A percentile compares a stretch with the other conserved stretches of the same genome.
These are phyloP conservation scores for Agriotes lineatus DNA, from an alignment of 2,888 invertebrate species.

Conservation along the genomic window DNA sequence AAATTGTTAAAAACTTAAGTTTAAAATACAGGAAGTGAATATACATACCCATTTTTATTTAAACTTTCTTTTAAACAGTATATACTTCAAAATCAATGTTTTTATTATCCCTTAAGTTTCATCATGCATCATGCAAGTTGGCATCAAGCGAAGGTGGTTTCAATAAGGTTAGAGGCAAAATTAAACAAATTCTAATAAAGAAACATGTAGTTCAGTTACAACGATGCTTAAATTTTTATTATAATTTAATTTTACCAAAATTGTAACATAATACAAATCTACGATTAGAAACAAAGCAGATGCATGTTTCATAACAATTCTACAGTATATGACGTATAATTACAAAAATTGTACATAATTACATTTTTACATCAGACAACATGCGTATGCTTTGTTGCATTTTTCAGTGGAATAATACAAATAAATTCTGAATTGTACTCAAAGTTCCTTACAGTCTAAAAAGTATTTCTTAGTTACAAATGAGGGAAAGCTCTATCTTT, in stretches of 20 bases:
- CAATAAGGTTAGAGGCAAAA: too few species aligned
- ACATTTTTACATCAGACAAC: slow-evolving; percentile 5
- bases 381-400: slow-evolving; percentile 37
- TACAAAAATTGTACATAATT: slow-evolving; percentile 15
- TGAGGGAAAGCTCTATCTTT: not conserved
- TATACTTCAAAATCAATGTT: too few species aligned
- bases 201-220: slow-evolving; percentile 33
- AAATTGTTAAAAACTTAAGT: too few species aligned
- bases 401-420: slow-evolving; percentile 26
- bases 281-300: slow-evolving; percentile 35
- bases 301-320: slow-evolving; percentile 28
- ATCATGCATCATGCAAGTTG: too few species aligned
- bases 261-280: slow-evolving; percentile 33
- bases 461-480: not conserved
- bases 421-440: slow-evolving; percentile 37
- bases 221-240: slow-evolving; percentile 37
- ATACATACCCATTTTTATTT: too few species aligned
- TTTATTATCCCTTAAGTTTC: too few species aligned
- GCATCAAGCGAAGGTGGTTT: too few species aligned
- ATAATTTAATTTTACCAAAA: slow-evolving; percentile 38
- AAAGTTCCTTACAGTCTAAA: slow-evolving; percentile 37
- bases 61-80: too few species aligned
- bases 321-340: slow-evolving; percentile 7
- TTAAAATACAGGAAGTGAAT: too few species aligned
- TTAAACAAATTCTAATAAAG: slow-evolving; percentile 32